Conservation (phyloP, 2,888 invertebrate species). For the Petrolisthes cinctipes region DNA sequence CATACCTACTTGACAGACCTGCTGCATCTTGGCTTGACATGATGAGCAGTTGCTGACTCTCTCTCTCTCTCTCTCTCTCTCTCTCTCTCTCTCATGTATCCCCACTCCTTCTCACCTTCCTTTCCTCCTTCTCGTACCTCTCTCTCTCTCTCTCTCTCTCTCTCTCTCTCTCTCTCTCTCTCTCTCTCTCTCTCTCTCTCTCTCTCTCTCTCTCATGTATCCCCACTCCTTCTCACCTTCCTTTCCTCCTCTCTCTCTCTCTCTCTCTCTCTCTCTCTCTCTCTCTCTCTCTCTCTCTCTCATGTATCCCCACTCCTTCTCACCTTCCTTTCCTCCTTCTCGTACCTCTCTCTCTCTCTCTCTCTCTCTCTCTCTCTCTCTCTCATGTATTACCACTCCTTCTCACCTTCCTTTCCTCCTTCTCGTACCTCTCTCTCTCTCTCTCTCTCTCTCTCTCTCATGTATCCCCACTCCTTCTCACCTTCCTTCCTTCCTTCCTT, state of each 20-base stretch:
- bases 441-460: neutral
- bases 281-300: neutral
- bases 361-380: neutral
- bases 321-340: neutral
- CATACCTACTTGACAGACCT: neutral
- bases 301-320: neutral
- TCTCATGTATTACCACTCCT: neutral
- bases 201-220: neutral
- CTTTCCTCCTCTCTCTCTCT: too few species aligned
- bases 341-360: too few species aligned
- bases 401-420: too few species aligned
- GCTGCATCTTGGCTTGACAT: slow-evolving; percentile 4
- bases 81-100: neutral
- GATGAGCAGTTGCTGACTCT: neutral
- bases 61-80: neutral
- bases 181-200: neutral
- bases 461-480: neutral
- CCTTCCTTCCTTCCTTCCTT: neutral
- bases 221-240: neutral
- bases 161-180: too few species aligned
- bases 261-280: too few species aligned
- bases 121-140: neutral
- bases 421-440: neutral
- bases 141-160: neutral
- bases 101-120: neutral